These are phyloP conservation scores for Synanthedon vespiformis DNA, from an alignment of 2,888 invertebrate genomes.

Conservation along the genomic window DNA sequence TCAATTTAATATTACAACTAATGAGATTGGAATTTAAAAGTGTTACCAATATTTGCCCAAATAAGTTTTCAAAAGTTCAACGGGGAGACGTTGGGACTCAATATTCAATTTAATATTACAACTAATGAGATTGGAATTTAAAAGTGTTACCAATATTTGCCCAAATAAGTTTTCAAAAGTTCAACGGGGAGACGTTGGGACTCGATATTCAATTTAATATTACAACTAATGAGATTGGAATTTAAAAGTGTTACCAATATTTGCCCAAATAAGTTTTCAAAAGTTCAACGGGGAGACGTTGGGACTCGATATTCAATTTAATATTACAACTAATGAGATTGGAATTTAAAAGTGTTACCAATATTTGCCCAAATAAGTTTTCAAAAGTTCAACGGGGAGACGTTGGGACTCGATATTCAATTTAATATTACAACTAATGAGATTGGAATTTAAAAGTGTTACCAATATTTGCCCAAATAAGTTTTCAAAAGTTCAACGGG, in stretches of 20 bases:
- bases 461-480: slow-evolving; percentile 50
- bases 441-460: not conserved
- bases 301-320: too few species aligned
- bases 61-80: slow-evolving; percentile 49
- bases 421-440: too few species aligned
- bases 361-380: slow-evolving; percentile 49
- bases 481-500: slow-evolving; percentile 57
- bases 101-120: too few species aligned
- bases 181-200: slow-evolving; percentile 61
- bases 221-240: too few species aligned
- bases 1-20: too few species aligned
- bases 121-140: too few species aligned
- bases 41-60: slow-evolving; percentile 47
- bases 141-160: slow-evolving; percentile 36
- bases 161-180: slow-evolving; percentile 54
- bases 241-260: slow-evolving; percentile 28
- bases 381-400: slow-evolving; percentile 55
- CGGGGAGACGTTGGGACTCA: slow-evolving; percentile 69
- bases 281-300: slow-evolving; percentile 55
- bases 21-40: too few species aligned
- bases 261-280: slow-evolving; percentile 49
- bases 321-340: too few species aligned
- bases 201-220: too few species aligned
- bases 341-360: slow-evolving; percentile 17
- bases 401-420: slow-evolving; percentile 71